Evolutionary conservation across 64 coral and sea anemone species (phyloP).

Genomic region (Porites lutea): DNA sequence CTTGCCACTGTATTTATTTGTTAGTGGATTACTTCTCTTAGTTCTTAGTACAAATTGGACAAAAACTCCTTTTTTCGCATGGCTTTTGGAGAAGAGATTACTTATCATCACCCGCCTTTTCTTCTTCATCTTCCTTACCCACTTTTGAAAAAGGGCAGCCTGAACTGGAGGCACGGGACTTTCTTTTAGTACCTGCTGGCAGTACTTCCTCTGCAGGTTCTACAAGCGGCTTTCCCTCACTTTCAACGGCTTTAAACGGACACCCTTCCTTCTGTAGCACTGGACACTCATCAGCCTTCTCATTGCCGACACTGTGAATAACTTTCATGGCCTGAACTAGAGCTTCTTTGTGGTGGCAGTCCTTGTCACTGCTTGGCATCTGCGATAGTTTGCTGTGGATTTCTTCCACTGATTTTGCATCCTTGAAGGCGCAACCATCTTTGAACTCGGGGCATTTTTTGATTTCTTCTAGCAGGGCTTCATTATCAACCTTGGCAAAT

Average conservation of each 20-base stretch:
- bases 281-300: slow-evolving; percentile 54
- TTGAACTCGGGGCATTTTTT: slow-evolving; percentile 80
- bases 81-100: not conserved
- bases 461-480: slow-evolving; percentile 60
- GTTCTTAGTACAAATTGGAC: slow-evolving; percentile 7
- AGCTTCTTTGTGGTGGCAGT: slow-evolving; percentile 57
- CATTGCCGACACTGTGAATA: slow-evolving; percentile 62
- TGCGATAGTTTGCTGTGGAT: slow-evolving; percentile 58
- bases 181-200: slow-evolving; percentile 17
- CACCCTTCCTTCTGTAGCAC: slow-evolving; percentile 67
- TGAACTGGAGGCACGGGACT: slow-evolving; percentile 50
- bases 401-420: slow-evolving; percentile 64
- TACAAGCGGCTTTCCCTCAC: slow-evolving; percentile 61
- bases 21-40: not conserved
- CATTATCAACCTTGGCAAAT: slow-evolving; percentile 65
- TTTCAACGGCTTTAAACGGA: slow-evolving; percentile 64
- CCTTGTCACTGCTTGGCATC: slow-evolving; percentile 63
- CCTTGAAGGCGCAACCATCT: slow-evolving; percentile 73
- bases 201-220: slow-evolving; percentile 36
- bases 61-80: slow-evolving; percentile 59
- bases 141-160: slow-evolving; percentile 77
- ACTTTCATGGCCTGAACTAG: slow-evolving; percentile 66
- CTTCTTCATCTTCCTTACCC: slow-evolving; percentile 1
- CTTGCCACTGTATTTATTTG: too few relatives aligned
- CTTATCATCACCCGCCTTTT: slow-evolving; percentile 36